A percentile compares a stretch with the other conserved stretches of the same genome.
phyloP scores from a whole-genome alignment of 2,888 invertebrate genomes.

The Sympetrum striolatum region DNA sequence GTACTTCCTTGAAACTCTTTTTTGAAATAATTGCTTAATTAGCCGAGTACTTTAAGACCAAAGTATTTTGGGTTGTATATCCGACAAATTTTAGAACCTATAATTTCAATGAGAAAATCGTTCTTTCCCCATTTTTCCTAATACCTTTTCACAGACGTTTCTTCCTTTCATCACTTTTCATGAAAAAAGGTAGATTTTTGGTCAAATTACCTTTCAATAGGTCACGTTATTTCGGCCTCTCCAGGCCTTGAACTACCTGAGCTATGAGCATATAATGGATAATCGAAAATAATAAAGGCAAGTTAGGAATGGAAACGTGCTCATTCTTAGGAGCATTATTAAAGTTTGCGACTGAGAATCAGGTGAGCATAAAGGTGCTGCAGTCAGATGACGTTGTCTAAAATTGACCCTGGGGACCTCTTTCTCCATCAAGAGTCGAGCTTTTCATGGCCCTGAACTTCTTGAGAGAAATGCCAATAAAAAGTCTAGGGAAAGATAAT shows the following conservation, averaged over 20 bases:
- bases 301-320: too few species aligned
- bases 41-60: too few species aligned
- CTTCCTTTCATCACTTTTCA: not conserved
- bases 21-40: too few species aligned
- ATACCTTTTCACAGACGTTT: not conserved
- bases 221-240: too few species aligned
- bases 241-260: too few species aligned
- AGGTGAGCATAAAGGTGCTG: not conserved
- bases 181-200: not conserved
- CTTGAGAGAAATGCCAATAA: not conserved
- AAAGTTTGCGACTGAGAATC: not conserved
- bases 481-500: too few species aligned
- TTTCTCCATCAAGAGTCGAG: not conserved
- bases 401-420: not conserved
- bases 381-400: not conserved
- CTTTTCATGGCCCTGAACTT: not conserved
- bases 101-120: too few species aligned
- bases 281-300: not conserved
- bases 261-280: not conserved
- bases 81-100: too few species aligned
- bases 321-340: not conserved
- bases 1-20: too few species aligned
- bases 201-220: not conserved
- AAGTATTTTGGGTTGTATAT: too few species aligned
- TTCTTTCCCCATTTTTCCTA: not conserved